Evolutionary conservation across 2,888 invertebrate genomes (phyloP).

Genomic region (Lordiphosa fenestrarum): DNA sequence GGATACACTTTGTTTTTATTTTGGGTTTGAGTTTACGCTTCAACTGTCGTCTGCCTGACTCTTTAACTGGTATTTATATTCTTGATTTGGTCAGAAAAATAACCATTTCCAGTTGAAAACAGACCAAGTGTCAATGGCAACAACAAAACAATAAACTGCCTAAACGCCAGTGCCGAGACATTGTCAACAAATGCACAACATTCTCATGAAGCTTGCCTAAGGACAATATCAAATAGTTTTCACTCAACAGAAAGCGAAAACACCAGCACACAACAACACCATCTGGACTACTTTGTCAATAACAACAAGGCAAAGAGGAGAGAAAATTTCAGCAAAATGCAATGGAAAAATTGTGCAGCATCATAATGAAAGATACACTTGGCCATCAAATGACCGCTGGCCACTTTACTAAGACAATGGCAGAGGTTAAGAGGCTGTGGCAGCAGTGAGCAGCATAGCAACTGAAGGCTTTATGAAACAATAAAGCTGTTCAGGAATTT

Average conservation of each 20-base stretch:
- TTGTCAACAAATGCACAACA: conserved; percentile 24
- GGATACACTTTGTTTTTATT: too few species aligned
- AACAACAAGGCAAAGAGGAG: neutral
- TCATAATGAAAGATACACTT: conserved; percentile 32
- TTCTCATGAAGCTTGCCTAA: too few species aligned
- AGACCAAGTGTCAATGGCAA: conserved; percentile 22
- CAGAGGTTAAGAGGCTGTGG: too few species aligned
- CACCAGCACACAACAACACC: neutral
- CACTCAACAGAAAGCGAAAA: too few species aligned
- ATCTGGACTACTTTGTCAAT: conserved; percentile 6
- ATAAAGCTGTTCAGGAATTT: too few species aligned
- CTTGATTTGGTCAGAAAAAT: conserved; percentile 1
- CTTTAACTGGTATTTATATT: too few species aligned
- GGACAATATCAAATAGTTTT: too few species aligned
- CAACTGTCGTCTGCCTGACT: too few species aligned
- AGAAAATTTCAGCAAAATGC: conserved; percentile 12
- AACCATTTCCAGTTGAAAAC: neutral
- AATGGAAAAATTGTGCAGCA: conserved; percentile 25
- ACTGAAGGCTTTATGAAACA: too few species aligned
- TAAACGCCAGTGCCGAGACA: conserved; percentile 19
- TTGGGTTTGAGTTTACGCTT: too few species aligned
- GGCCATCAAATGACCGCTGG: neutral
- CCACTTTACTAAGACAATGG: too few species aligned
- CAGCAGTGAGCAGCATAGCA: too few species aligned
- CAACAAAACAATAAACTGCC: conserved; percentile 51